phyloP scores from a whole-genome alignment of 2,888 invertebrate genomes.

The Coelopa pilipes region DNA sequence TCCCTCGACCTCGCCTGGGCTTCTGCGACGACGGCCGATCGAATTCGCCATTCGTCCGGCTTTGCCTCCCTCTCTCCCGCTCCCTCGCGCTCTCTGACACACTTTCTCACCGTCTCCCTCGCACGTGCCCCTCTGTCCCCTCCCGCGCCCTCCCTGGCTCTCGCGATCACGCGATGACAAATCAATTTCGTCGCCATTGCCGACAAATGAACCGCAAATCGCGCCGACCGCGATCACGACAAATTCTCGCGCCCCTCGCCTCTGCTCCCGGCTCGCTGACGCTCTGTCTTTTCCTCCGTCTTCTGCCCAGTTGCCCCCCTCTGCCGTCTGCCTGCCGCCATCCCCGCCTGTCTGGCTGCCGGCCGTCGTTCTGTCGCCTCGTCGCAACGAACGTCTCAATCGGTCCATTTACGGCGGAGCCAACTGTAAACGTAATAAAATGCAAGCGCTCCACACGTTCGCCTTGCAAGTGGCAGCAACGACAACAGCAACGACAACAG shows the following conservation, averaged over 20 bases:
- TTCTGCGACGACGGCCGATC: no score
- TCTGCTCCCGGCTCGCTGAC: not conserved
- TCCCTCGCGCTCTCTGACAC: no score
- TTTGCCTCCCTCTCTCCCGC: not conserved
- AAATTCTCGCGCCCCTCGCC: no score
- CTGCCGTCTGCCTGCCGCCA: not conserved
- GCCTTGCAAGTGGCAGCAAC: slow-evolving; percentile 59
- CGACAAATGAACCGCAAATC: no score
- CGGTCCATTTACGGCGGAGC: slow-evolving; percentile 49
- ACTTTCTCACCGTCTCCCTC: no score
- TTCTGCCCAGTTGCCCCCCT: slow-evolving; percentile 4
- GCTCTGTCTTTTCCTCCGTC: not conserved
- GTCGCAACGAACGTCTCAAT: slow-evolving; percentile 47
- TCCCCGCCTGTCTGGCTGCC: no score
- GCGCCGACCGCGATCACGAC: not conserved
- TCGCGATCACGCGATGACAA: no score
- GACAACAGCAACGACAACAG: slow-evolving; percentile 30
- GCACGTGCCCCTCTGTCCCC: no score
- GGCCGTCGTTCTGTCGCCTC: not conserved
- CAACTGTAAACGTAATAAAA: slow-evolving; percentile 51
- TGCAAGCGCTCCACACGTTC: slow-evolving; percentile 58
- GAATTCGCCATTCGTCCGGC: no score
- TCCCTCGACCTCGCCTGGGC: no score
- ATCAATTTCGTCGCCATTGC: no score
- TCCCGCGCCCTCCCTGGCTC: no score